Conservation (phyloP, 2,113 vertebrate species). For the Pimephales promelas region DNA sequence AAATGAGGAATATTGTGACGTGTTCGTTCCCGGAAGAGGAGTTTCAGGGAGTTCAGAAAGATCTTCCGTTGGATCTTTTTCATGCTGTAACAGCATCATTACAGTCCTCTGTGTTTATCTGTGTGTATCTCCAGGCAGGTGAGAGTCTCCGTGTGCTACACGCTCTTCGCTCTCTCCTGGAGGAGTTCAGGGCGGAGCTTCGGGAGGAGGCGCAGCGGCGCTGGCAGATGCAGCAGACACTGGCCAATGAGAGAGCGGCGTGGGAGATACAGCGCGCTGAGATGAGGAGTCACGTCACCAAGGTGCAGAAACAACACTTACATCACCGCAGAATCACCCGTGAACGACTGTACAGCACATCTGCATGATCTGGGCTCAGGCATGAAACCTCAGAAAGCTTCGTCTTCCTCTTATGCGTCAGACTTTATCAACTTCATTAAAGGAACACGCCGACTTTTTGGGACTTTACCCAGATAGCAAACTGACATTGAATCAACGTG, state of each 20-base stretch:
- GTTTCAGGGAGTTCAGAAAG: too few species aligned
- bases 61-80: too few species aligned
- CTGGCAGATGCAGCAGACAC: conserved; percentile 85
- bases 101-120: not conserved
- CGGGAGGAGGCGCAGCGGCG: conserved; percentile 82
- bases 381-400: not conserved
- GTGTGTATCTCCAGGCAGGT: conserved; percentile 71
- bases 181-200: conserved; percentile 88
- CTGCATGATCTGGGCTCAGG: not conserved
- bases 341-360: not conserved
- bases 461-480: too few species aligned
- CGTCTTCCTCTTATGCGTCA: too few species aligned
- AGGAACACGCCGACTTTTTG: too few species aligned
- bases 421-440: not conserved
- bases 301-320: conserved; percentile 73
- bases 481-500: too few species aligned
- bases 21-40: too few species aligned
- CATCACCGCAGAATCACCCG: not conserved
- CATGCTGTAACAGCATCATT: too few species aligned
- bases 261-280: conserved; percentile 91
- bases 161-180: conserved; percentile 85
- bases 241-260: conserved; percentile 87
- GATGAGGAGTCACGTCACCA: conserved; percentile 83
- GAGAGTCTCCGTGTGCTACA: conserved; percentile 86
- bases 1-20: too few species aligned